Evolutionary conservation across 2,888 invertebrate genomes (phyloP), one percentile per base, ranked within the genome.

Genomic region (Linnaemya vulpina): DNA sequence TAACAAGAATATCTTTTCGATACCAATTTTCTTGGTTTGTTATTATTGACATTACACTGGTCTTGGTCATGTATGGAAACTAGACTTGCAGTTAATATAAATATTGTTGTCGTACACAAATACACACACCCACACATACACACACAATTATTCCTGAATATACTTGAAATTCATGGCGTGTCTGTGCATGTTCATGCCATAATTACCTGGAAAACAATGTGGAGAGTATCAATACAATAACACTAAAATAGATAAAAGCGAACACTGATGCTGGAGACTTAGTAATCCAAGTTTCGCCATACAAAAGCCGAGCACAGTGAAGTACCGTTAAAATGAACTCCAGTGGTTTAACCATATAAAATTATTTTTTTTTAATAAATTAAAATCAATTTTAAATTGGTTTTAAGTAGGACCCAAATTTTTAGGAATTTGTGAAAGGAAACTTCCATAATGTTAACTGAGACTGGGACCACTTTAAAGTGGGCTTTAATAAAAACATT

Each of bases 141-240:
- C 10, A 49, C 2, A 46, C 15, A 40, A 8, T 5, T 22, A 25
- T 46, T 1, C 15, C 49, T 49, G 8, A 40, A 53, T 38, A 11
- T 20, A 20, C 17, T 25, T 3, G 17, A 20, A 22, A 13, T 22
- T 1, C 17, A 49, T 49, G 17, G 22, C 35, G 15, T 60, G 38
- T 20, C 20, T 58, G 7, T 40, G 17, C 43, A 30, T 30, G 0
- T 70, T 35, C 46, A 49, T 73, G 30, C 73, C 25, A 65, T 74
- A 80, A 73, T 80, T 80, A 80, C 73, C 80, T 80, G 58, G 7
- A 60, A 65, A 74, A 49, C 65, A 80, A 35, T 79, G n/a, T 74
- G 58, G 15, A 80, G 65, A 58, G 30, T 65, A 62, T 53, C 40
- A 46, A 60, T 17, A 25, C 65, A 74, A 73, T 74, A 74, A 60